Percentiles rank a stretch among this genome's conserved stretches.
These are phyloP conservation scores for Drosophila seguyi DNA, from an alignment of 1,140 invertebrate genomes.

Conservation along the genomic window DNA sequence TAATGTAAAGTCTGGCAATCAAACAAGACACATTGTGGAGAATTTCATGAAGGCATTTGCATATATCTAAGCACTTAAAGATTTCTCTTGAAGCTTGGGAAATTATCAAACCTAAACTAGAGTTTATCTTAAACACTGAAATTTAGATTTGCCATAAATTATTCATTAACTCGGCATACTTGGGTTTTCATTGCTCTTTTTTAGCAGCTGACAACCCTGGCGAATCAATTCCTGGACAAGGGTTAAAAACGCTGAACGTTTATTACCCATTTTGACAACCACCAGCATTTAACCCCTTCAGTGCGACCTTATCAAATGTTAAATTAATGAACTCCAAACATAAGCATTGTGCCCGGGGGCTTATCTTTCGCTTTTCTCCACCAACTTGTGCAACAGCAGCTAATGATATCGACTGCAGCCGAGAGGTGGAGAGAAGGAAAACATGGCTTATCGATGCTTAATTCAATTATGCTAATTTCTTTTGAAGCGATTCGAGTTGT, in stretches of 20 bases:
- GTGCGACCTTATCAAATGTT: constrained; percentile 70
- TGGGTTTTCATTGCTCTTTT: constrained; percentile 1
- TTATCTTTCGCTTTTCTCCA: constrained; percentile 26
- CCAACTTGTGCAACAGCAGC: constrained; percentile 36
- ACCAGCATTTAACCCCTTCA: constrained; percentile 38
- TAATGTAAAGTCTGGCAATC: constrained; percentile 10
- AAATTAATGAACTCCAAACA: constrained; percentile 78
- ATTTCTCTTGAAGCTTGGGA: not conserved
- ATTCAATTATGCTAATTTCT: constrained; percentile 79
- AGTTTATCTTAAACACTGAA: not conserved
- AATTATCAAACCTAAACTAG: not conserved
- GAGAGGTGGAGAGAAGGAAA: constrained; percentile 22
- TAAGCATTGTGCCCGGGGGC: constrained; percentile 48
- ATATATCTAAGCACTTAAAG: not conserved
- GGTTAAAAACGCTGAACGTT: constrained; percentile 49
- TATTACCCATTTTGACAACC: constrained; percentile 69
- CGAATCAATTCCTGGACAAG: constrained; percentile 59
- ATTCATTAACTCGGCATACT: not conserved
- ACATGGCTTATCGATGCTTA: constrained; percentile 77
- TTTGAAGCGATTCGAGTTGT: constrained; percentile 56
- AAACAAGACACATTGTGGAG: not conserved
- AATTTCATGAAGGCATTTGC: not conserved
- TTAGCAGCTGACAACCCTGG: constrained; percentile 55
- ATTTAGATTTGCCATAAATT: not conserved
- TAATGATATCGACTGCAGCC: constrained; percentile 63